Base-by-base conservation (phyloP, 2,888 invertebrate species). In the Deilephila elpenor region DNA sequence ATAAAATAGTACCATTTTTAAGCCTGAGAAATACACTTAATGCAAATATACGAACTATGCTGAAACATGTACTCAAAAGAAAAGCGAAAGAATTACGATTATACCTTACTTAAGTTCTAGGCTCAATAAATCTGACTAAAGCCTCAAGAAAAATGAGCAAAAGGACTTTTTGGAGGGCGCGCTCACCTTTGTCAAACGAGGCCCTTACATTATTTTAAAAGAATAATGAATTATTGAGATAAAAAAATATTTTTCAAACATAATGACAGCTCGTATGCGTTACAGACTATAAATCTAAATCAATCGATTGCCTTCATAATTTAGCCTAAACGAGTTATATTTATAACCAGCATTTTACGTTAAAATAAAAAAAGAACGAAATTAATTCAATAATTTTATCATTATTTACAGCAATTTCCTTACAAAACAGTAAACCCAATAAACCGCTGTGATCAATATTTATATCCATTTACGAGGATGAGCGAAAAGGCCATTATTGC, bases 71-170 rank as follows among this genome's bases (percentile, higher is more conserved):
- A 29, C 25, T 67, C 44, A 25, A 44, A 17, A 34, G 67, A 67
- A 34, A 67, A 67, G 44, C 67, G 51, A 51, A 64, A 67, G 51
- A 67, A 67, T 67, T 51, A 67, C 67, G 67, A 67, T 67, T 67
- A 67, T 67, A 67, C 17, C 67, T 67, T 51, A 67, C 51, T 67
- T 64, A 67, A 67, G 17, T 67, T 51, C 67, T 67, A 67, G 51
- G 51, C 44, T 44, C 67, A 67, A 67, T 67, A 67, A 67, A 67
- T 67, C 44, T 67, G 67, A 67, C 67, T 67, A 67, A 67, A 25
- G 25, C 67, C 51, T 51, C 17, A 51, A 67, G 67, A 67, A 67
- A 67, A 51, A 67, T 51, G 67, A 67, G 67, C 17, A 25, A 25
- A 67, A 67, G 25, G 67, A 67, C 67, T 51, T 25, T 51, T 11